phyloP scores from a whole-genome alignment of 2,888 invertebrate species.

The Anthrax anthrax region DNA sequence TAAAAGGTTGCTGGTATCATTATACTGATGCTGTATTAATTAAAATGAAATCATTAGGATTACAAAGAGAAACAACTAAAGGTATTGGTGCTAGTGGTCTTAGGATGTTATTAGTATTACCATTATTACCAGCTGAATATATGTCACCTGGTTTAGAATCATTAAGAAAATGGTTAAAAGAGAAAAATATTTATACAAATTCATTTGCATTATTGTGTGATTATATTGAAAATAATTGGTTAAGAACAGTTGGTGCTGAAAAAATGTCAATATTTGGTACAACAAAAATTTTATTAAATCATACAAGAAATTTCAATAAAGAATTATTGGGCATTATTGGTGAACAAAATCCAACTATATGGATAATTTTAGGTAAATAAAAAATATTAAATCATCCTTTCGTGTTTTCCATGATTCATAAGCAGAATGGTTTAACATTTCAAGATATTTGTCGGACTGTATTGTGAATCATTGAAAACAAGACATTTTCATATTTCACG shows the following conservation, averaged over 20 bases:
- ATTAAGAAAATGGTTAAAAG: constrained; percentile 19
- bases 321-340: constrained; percentile 15
- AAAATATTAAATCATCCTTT: too few relatives aligned
- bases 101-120: constrained; percentile 18
- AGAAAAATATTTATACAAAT: constrained; percentile 16
- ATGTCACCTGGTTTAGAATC: constrained; percentile 18
- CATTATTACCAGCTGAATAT: constrained; percentile 19
- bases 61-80: constrained; percentile 17
- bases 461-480: too few relatives aligned
- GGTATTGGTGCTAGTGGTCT: constrained; percentile 17
- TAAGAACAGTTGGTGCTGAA: constrained; percentile 17
- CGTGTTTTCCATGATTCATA: too few relatives aligned
- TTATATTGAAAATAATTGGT: constrained; percentile 18
- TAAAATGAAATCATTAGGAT: constrained; percentile 14
- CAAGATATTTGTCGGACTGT: too few relatives aligned
- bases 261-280: constrained; percentile 22
- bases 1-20: constrained; percentile 20
- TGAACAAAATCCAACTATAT: constrained; percentile 15
- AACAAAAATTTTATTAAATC: constrained; percentile 17
- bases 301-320: constrained; percentile 18
- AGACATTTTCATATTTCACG: too few relatives aligned
- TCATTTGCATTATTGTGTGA: constrained; percentile 14
- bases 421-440: too few relatives aligned
- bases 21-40: constrained; percentile 17
- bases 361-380: constrained; percentile 15